Evolutionary conservation across 2,888 invertebrate genomes (phyloP).

Genomic region (Dolichopus griseipennis): DNA sequence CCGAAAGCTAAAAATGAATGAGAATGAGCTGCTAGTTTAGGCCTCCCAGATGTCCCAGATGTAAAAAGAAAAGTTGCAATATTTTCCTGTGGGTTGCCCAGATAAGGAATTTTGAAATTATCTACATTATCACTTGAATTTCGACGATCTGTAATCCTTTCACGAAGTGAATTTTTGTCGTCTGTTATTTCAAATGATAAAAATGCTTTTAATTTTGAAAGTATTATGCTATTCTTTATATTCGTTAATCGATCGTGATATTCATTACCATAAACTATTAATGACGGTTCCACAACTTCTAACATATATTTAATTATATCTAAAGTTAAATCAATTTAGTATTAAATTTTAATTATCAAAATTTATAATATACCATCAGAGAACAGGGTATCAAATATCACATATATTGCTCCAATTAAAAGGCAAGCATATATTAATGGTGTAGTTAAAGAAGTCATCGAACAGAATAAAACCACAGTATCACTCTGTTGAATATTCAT

Average conservation of each 20-base stretch:
- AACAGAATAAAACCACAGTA: slow-evolving; percentile 5
- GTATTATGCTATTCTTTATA: background rate
- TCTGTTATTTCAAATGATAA: slow-evolving; percentile 11
- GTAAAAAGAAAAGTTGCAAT: slow-evolving; percentile 7
- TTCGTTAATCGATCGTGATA: background rate
- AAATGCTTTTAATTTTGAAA: slow-evolving; percentile 9
- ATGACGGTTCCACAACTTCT: background rate
- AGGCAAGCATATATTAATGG: slow-evolving; percentile 11
- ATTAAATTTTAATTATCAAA: background rate
- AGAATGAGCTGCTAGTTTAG: slow-evolving; percentile 12
- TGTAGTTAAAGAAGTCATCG: slow-evolving; percentile 9
- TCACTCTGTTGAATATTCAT: slow-evolving; percentile 8
- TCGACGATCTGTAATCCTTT: background rate
- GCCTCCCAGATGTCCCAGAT: slow-evolving; percentile 13
- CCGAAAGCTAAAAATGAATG: slow-evolving; percentile 10
- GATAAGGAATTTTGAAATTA: background rate
- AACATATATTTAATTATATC: slow-evolving; percentile 11
- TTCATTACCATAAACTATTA: slow-evolving; percentile 9
- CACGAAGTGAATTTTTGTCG: slow-evolving; percentile 9
- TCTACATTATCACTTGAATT: background rate
- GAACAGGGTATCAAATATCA: slow-evolving; percentile 11
- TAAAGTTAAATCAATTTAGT: background rate
- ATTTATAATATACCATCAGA: slow-evolving; percentile 9
- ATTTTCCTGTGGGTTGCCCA: background rate
- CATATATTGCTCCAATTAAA: slow-evolving; percentile 11